Conservation (phyloP, 2,113 vertebrate genomes). For the Brachyistius frenatus region DNA sequence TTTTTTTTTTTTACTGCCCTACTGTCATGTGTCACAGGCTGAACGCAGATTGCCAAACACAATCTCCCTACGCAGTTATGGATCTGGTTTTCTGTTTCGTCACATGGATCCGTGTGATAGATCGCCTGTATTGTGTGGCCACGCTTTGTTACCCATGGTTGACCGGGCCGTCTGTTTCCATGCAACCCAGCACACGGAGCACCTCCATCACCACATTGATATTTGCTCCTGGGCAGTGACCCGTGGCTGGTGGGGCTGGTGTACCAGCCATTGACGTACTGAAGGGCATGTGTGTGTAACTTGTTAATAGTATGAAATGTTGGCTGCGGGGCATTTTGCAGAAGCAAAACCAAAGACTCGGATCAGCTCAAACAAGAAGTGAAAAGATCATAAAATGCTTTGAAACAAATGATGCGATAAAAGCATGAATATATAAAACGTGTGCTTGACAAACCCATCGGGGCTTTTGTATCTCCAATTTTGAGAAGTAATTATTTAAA, state of each 20-base stretch:
- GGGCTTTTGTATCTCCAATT: neutral
- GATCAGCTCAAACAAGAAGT: neutral
- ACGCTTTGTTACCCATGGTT: slow-evolving; percentile 50
- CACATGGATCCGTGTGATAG: slow-evolving; percentile 56
- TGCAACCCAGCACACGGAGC: slow-evolving; percentile 37
- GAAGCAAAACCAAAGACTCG: neutral
- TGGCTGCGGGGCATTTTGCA: neutral
- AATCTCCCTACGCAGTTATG: neutral
- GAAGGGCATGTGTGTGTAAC: slow-evolving; percentile 44
- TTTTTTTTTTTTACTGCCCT: neutral
- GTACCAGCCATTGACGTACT: slow-evolving; percentile 48
- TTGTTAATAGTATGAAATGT: slow-evolving; percentile 19
- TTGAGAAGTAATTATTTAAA: neutral
- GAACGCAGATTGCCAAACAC: neutral
- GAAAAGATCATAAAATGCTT: neutral
- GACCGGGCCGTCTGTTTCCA: slow-evolving; percentile 55
- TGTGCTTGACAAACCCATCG: neutral
- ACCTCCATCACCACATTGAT: slow-evolving; percentile 59
- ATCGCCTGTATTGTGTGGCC: slow-evolving; percentile 39
- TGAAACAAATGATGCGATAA: neutral
- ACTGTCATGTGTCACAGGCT: neutral
- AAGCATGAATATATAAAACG: too few species aligned
- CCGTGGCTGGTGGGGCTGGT: slow-evolving; percentile 39
- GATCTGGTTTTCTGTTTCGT: slow-evolving; percentile 30
- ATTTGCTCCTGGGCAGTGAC: slow-evolving; percentile 62